phyloP scores from a whole-genome alignment of 2,888 invertebrate species.

The Meta bourneti region DNA sequence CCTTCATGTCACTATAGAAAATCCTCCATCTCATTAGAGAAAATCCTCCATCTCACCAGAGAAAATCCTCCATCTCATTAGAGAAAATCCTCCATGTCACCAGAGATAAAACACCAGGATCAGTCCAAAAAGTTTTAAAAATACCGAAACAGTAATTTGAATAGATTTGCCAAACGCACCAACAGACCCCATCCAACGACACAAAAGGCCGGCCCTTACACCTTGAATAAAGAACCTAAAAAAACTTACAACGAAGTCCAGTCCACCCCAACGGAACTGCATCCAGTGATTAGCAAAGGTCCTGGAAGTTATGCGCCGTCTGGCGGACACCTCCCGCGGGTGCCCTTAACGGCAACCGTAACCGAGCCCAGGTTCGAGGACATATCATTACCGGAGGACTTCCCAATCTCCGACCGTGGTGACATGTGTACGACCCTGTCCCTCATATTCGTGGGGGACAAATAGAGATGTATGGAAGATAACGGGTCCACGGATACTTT shows the following conservation, averaged over 20 bases:
- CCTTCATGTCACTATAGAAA: too few relatives aligned
- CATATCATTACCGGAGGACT: constrained; percentile 22
- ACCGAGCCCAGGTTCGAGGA: not conserved
- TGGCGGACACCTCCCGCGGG: constrained; percentile 18
- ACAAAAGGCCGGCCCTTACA: too few relatives aligned
- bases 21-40: too few relatives aligned
- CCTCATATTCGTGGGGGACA: not conserved
- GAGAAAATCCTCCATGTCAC: too few relatives aligned
- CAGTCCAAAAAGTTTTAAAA: too few relatives aligned
- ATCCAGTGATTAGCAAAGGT: constrained; percentile 18
- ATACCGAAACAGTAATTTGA: too few relatives aligned
- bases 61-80: too few relatives aligned
- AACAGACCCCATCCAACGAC: too few relatives aligned
- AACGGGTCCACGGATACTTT: not conserved
- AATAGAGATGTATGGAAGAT: constrained; percentile 37
- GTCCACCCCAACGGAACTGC: not conserved
- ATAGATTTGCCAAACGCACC: too few relatives aligned
- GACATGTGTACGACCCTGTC: constrained; percentile 7
- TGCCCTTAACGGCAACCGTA: constrained; percentile 3
- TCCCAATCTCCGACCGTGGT: constrained; percentile 8
- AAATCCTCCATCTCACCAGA: too few relatives aligned
- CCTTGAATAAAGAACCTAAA: too few relatives aligned
- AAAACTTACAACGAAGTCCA: not conserved
- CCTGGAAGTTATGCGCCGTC: constrained; percentile 2
- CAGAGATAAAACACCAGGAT: too few relatives aligned